phyloP scores from a whole-genome alignment of 2,113 vertebrate species.

The Zootoca vivipara region DNA sequence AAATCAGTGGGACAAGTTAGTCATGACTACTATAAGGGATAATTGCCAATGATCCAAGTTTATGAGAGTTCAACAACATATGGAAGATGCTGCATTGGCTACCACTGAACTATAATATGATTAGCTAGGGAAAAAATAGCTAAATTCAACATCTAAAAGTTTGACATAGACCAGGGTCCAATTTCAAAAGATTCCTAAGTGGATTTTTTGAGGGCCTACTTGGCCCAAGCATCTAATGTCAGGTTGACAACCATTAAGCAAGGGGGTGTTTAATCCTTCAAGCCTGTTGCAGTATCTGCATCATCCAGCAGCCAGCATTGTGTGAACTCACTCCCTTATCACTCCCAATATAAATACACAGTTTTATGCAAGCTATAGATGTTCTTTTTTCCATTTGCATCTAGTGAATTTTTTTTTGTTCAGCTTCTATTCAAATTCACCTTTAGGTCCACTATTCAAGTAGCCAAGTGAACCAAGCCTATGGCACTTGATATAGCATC shows the following conservation, averaged over 20 bases:
- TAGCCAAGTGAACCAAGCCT: background rate
- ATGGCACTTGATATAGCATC: background rate
- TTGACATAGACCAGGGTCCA: background rate
- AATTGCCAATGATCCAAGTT: too few species aligned
- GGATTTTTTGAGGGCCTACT: background rate
- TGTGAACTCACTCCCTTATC: background rate
- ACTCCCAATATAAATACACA: background rate
- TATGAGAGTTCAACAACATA: too few species aligned
- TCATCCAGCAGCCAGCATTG: background rate
- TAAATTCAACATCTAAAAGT: background rate
- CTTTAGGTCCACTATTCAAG: constrained; percentile 26
- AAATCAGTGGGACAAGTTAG: too few species aligned
- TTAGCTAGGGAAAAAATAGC: background rate
- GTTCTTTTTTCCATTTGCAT: background rate
- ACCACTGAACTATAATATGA: background rate
- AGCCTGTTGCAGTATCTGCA: background rate
- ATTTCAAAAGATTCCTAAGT: background rate
- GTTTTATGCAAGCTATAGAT: background rate
- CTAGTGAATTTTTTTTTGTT: background rate
- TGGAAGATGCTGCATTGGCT: too few species aligned
- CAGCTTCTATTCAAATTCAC: background rate
- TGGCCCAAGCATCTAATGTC: background rate
- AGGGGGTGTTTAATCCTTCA: background rate
- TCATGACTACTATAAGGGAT: too few species aligned
- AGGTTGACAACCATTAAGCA: background rate